Percentiles rank a stretch among this genome's conserved stretches.
These are phyloP conservation scores for Acipenser transmontanus DNA, from an alignment of 2,797 vertebrate genomes.

Conservation along the genomic window DNA sequence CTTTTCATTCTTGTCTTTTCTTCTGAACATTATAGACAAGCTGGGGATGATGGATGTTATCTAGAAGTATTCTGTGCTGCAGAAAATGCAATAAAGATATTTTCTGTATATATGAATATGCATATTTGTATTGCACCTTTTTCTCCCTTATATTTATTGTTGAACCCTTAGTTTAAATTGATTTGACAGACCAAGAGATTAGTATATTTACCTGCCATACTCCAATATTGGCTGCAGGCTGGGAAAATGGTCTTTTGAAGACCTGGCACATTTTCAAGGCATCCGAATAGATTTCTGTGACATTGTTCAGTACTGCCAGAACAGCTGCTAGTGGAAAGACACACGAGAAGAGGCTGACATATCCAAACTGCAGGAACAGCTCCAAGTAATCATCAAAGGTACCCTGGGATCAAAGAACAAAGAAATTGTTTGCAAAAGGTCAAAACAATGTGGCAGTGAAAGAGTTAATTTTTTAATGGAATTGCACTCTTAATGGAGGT, in stretches of 20 bases:
- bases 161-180: no score
- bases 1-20: no score
- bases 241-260: slow-evolving; percentile 87
- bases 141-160: not conserved
- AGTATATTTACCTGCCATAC: slow-evolving; percentile 85
- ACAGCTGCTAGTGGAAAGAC: slow-evolving; percentile 91
- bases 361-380: slow-evolving; percentile 89
- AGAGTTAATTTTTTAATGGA: no score
- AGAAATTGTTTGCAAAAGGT: no score
- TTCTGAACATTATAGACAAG: not conserved
- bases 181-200: no score
- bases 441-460: no score
- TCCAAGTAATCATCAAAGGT: slow-evolving; percentile 98
- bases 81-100: not conserved
- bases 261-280: slow-evolving; percentile 93
- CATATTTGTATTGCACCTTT: not conserved
- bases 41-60: not conserved
- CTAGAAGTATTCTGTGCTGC: not conserved
- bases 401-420: slow-evolving; percentile 59
- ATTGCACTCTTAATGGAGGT: no score
- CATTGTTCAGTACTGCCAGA: slow-evolving; percentile 88
- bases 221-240: slow-evolving; percentile 83
- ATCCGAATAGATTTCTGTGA: slow-evolving; percentile 89
- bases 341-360: slow-evolving; percentile 95
- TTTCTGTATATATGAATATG: not conserved